phyloP scores from a whole-genome alignment of 2,113 vertebrate species.

The Patagioenas fasciata region DNA sequence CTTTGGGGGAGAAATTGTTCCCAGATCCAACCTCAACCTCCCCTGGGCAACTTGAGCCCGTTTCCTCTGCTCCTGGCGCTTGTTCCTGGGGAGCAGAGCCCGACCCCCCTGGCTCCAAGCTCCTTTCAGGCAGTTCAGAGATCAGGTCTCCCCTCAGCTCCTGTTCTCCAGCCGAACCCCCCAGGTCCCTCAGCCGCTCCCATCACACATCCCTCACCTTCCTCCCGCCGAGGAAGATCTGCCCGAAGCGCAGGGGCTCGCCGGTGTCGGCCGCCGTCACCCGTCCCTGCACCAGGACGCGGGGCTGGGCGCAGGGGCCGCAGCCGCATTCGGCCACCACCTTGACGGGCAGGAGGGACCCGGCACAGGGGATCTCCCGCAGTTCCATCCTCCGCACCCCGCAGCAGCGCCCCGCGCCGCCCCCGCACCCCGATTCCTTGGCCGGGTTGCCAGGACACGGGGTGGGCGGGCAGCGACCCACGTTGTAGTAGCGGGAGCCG shows the following conservation, averaged over 20 bases:
- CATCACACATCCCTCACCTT: slow-evolving; percentile 20
- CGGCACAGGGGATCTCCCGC: slow-evolving; percentile 78
- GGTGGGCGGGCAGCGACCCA: slow-evolving; percentile 83
- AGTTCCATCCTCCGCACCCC: slow-evolving; percentile 81
- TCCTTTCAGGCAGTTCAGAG: too few relatives aligned
- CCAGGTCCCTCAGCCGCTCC: too few relatives aligned
- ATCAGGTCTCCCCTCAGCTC: too few relatives aligned
- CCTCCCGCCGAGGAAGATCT: slow-evolving; percentile 81
- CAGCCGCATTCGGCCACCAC: slow-evolving; percentile 87
- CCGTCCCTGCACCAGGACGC: slow-evolving; percentile 84
- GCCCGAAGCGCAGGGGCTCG: slow-evolving; percentile 90
- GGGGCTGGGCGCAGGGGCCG: slow-evolving; percentile 82
- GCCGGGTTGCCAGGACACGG: slow-evolving; percentile 76
- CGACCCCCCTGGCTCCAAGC: too few relatives aligned
- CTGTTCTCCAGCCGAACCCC: too few relatives aligned
- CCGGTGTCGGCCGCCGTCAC: slow-evolving; percentile 84
- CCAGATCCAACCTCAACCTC: too few relatives aligned
- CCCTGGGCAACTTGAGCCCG: too few relatives aligned
- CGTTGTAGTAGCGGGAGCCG: slow-evolving; percentile 83
- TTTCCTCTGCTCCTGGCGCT: too few relatives aligned
- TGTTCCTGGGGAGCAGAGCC: too few relatives aligned
- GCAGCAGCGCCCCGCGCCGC: slow-evolving; percentile 78
- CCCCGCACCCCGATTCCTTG: slow-evolving; percentile 75
- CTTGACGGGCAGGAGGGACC: slow-evolving; percentile 83
- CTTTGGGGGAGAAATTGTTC: too few relatives aligned